Conservation (phyloP, 2,797 vertebrate genomes). For the Anolis apletophallus region DNA sequence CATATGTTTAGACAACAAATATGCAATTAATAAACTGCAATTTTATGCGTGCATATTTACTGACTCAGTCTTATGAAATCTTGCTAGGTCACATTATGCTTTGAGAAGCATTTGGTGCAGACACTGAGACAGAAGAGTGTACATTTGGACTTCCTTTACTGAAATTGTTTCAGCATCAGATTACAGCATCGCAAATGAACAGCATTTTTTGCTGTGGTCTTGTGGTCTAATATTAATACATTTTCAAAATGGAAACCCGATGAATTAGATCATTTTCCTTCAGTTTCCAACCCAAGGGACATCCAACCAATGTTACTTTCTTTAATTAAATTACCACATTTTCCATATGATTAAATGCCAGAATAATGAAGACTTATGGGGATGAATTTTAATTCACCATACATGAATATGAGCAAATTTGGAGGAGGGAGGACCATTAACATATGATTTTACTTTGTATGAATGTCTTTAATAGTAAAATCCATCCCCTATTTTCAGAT, state of each 20-base stretch:
- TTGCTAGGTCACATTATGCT: conserved; percentile 35
- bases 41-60: conserved; percentile 32
- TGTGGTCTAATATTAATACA: conserved; percentile 76
- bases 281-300: conserved; percentile 64
- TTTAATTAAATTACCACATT: conserved; percentile 84
- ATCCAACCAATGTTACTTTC: conserved; percentile 71
- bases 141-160: conserved; percentile 66
- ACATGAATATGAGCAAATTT: conserved; percentile 60
- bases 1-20: conserved; percentile 38
- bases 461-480: conserved; percentile 68
- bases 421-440: conserved; percentile 11
- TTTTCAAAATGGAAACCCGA: conserved; percentile 77
- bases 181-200: conserved; percentile 73
- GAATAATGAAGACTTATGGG: conserved; percentile 78
- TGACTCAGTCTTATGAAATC: conserved; percentile 17
- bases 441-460: conserved; percentile 73
- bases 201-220: conserved; percentile 64
- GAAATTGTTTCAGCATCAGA: conserved; percentile 65
- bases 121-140: conserved; percentile 63
- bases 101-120: conserved; percentile 58
- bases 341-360: conserved; percentile 79
- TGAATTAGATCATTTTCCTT: conserved; percentile 79
- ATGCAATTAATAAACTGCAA: conserved; percentile 12
- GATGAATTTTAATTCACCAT: conserved; percentile 68
- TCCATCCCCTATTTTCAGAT: conserved; percentile 52